Percentiles rank a stretch among this genome's conserved stretches.
phyloP scores from a whole-genome alignment of 30 jellyfish, hydroid and myxozoan genomes.

The Cassiopea xamachana region DNA sequence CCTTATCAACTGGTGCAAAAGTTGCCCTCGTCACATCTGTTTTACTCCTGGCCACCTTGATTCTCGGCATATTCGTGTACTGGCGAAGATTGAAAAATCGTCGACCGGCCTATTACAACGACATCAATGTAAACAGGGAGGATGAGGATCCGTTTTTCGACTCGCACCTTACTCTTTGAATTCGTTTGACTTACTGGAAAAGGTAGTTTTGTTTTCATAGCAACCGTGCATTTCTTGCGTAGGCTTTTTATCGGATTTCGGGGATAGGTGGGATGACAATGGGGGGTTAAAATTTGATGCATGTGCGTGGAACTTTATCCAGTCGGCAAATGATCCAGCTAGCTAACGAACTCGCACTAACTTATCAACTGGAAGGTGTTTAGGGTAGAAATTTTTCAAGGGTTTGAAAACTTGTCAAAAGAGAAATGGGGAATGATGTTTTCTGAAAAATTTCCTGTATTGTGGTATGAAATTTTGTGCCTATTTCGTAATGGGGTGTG shows the following conservation, averaged over 20 bases:
- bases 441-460: too few relatives aligned
- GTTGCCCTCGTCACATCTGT: conserved; percentile 60
- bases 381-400: too few relatives aligned
- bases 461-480: too few relatives aligned
- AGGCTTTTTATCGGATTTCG: not conserved
- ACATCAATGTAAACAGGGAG: conserved; percentile 54
- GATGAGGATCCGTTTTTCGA: conserved; percentile 64
- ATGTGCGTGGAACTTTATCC: too few relatives aligned
- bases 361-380: too few relatives aligned
- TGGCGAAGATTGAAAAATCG: conserved; percentile 59
- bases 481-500: too few relatives aligned
- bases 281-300: too few relatives aligned
- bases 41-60: conserved; percentile 10
- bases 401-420: too few relatives aligned
- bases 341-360: too few relatives aligned
- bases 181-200: not conserved
- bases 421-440: too few relatives aligned
- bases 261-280: too few relatives aligned
- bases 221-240: not conserved
- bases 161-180: conserved; percentile 43
- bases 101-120: conserved; percentile 72
- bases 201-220: not conserved
- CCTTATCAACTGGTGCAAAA: conserved; percentile 47
- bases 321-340: too few relatives aligned
- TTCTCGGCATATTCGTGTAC: conserved; percentile 42